Conservation (phyloP, 1,140 invertebrate genomes). For the Leptopilina boulardi region DNA sequence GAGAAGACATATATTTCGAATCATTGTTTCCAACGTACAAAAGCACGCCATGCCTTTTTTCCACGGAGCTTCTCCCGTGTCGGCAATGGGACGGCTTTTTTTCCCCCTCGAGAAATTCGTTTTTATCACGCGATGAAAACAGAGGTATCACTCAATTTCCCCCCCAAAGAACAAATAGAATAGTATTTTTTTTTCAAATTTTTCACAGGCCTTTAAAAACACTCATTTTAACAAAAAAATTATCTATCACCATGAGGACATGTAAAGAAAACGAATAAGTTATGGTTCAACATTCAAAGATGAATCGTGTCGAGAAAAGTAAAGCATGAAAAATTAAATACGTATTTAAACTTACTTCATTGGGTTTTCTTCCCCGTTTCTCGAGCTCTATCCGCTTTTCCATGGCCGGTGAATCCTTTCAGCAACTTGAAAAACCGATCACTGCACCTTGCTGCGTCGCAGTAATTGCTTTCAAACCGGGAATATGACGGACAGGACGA, state of each 20-base stretch:
- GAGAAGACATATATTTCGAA: not conserved
- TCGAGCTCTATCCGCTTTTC: conserved; percentile 95
- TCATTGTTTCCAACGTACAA: not conserved
- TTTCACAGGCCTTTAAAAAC: too few species aligned
- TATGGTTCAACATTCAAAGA: conserved; percentile 8
- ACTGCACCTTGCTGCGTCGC: conserved; percentile 69
- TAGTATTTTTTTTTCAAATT: too few species aligned
- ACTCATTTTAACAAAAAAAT: too few species aligned
- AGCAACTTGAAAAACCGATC: conserved; percentile 46
- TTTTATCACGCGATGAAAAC: conserved; percentile 13
- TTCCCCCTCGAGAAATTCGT: not conserved
- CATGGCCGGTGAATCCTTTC: conserved; percentile 78
- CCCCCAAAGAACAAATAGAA: not conserved
- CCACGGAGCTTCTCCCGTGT: conserved; percentile 11
- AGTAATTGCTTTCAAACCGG: conserved; percentile 72
- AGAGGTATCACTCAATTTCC: not conserved
- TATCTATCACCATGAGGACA: not conserved
- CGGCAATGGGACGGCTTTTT: conserved; percentile 15
- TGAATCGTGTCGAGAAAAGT: conserved; percentile 17
- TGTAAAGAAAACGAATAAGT: not conserved
- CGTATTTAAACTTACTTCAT: conserved; percentile 81
- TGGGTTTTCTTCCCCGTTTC: conserved; percentile 87
- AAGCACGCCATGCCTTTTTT: conserved; percentile 29
- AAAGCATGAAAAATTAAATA: conserved; percentile 31
- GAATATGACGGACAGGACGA: conserved; percentile 72